These are phyloP conservation scores for Stegophylla sp. DNA, from an alignment of 2,888 invertebrate species.

Conservation along the genomic window DNA sequence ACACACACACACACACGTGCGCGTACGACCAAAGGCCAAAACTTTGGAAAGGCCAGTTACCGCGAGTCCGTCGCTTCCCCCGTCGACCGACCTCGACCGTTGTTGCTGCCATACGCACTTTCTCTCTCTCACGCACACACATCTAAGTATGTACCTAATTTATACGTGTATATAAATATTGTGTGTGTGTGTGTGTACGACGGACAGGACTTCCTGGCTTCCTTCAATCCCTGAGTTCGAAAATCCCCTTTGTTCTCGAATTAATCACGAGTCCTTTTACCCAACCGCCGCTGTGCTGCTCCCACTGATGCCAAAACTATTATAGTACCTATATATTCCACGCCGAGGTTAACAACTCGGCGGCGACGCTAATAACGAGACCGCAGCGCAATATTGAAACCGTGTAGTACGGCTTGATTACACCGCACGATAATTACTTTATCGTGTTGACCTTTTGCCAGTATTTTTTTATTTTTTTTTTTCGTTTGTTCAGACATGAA, in stretches of 20 bases:
- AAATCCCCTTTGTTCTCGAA: conserved; percentile 28
- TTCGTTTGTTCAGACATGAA: neutral
- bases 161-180: too few species aligned
- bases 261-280: conserved; percentile 39
- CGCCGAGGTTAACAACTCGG: neutral
- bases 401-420: too few species aligned
- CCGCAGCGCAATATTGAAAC: neutral
- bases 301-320: conserved; percentile 3
- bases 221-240: conserved; percentile 23
- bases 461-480: neutral
- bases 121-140: too few species aligned
- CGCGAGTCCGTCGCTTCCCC: neutral
- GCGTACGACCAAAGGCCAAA: conserved; percentile 58
- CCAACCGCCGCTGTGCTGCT: neutral
- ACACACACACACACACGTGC: neutral
- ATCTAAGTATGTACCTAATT: too few species aligned
- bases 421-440: neutral
- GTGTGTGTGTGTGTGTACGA: neutral
- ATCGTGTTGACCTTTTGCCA: neutral
- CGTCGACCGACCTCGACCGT: neutral
- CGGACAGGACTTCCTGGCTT: neutral
- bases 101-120: neutral
- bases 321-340: neutral
- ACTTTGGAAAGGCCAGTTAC: conserved; percentile 57
- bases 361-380: neutral